Base-by-base conservation (phyloP, 2,888 invertebrate genomes). In the Balanococcus diminutus region DNA sequence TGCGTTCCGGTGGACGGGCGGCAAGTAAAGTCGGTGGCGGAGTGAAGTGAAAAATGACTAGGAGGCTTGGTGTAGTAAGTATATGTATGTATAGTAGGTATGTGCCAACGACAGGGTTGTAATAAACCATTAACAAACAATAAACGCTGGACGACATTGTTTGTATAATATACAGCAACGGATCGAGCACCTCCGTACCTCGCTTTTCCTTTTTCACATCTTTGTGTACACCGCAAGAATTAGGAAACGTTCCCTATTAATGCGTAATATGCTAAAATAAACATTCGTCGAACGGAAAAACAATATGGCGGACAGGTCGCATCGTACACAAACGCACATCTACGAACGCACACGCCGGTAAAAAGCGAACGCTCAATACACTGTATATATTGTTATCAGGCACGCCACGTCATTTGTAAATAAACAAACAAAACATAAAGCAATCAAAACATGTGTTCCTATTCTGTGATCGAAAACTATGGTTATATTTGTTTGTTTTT, bases 381-480 rank as follows among this genome's bases (percentile, higher is more conserved):
- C 82, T 84, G 67, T 84, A 67, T 84, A 84, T 84, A 67, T 84
- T 84, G 32, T 84, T 84, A 84, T 84, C 75, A 87, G 86, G 88
- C 87, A 88, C 88, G 88, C 86, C 86, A 86, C 86, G 86, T 86
- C 86, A 86, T 86, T 79, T 81, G 79, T 86, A 86, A 86, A 83
- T 88, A 88, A 88, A 88, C 87, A 88, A 88, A 88, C 88, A 88
- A 88, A 88, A 88, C 88, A 87, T 87, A 88, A 88, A 88, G 88
- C 88, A 88, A 88, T 88, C 88, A 88, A 88, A 88, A 88, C 88
- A 88, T 88, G 88, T 88, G 88, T 88, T 88, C 87, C 87, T 85
- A 56, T 85, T 85, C 79, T 75, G 75, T 85, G 72, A 85, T 25
- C 85, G 85, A 85, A 85, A 75, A 85, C 85, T 85, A 79, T 56